Conservation (phyloP, 2,113 vertebrate species). For the Clinocottus analis region DNA sequence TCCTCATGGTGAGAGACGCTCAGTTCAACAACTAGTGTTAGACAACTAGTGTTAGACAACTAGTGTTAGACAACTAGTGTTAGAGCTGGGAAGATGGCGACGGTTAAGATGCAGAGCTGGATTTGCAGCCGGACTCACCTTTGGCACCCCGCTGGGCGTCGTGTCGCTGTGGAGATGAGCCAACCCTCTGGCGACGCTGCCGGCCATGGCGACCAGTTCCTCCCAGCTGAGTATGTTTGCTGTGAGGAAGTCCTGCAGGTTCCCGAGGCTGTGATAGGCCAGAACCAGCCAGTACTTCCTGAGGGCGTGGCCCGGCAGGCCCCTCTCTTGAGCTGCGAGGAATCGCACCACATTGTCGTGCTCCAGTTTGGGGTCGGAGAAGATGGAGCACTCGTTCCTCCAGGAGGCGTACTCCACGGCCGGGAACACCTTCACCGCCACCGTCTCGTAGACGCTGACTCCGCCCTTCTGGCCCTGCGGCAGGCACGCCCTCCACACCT, state of each 20-base stretch:
- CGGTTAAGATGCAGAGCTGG: too few species aligned
- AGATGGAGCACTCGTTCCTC: slow-evolving; percentile 89
- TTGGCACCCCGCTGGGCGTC: slow-evolving; percentile 79
- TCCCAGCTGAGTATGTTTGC: slow-evolving; percentile 86
- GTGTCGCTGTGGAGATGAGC: slow-evolving; percentile 91
- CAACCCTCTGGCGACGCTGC: slow-evolving; percentile 86
- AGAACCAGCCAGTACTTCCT: slow-evolving; percentile 92
- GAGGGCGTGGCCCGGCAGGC: slow-evolving; percentile 58
- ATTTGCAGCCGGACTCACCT: slow-evolving; percentile 58
- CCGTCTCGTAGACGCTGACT: slow-evolving; percentile 74
- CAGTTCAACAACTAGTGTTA: too few species aligned
- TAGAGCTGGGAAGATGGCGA: too few species aligned
- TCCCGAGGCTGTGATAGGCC: slow-evolving; percentile 89
- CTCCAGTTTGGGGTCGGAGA: slow-evolving; percentile 85
- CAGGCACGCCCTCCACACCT: slow-evolving; percentile 88
- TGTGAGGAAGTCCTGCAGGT: slow-evolving; percentile 90
- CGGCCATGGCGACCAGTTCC: slow-evolving; percentile 85
- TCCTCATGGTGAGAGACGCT: too few species aligned
- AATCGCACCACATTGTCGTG: slow-evolving; percentile 90
- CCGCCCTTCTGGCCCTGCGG: slow-evolving; percentile 77
- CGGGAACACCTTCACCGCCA: slow-evolving; percentile 92
- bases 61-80: too few species aligned
- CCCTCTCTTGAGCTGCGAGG: slow-evolving; percentile 86
- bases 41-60: too few species aligned
- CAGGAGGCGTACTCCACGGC: slow-evolving; percentile 88